phyloP scores from a whole-genome alignment of 2,888 invertebrate species.

The Cheilosia urbana region DNA sequence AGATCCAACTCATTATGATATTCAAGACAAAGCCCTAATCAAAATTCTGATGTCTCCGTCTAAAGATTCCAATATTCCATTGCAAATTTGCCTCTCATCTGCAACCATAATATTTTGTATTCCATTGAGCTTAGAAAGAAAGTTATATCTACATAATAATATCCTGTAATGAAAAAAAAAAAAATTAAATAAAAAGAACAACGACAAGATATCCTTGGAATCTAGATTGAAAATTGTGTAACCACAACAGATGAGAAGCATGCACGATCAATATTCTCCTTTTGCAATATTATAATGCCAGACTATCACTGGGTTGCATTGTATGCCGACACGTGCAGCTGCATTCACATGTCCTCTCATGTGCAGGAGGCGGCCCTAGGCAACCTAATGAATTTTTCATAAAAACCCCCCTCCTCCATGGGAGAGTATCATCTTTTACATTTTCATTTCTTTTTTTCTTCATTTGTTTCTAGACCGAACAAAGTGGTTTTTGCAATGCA shows the following conservation, averaged over 20 bases:
- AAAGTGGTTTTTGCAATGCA: slow-evolving; percentile 62
- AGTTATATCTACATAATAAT: slow-evolving; percentile 56
- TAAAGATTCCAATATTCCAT: slow-evolving; percentile 4
- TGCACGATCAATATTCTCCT: slow-evolving; percentile 68
- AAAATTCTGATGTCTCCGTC: slow-evolving; percentile 14
- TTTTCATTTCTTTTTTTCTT: slow-evolving; percentile 18
- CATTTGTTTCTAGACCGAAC: slow-evolving; percentile 59
- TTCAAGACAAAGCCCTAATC: slow-evolving; percentile 2
- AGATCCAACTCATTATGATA: background rate
- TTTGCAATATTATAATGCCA: slow-evolving; percentile 54
- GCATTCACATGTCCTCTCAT: slow-evolving; percentile 38
- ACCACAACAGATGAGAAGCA: slow-evolving; percentile 66
- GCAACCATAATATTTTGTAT: slow-evolving; percentile 6
- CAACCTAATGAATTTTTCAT: slow-evolving; percentile 76
- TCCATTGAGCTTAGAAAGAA: slow-evolving; percentile 42
- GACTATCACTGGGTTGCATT: slow-evolving; percentile 34
- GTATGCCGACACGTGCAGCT: slow-evolving; percentile 52
- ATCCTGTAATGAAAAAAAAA: slow-evolving; percentile 49
- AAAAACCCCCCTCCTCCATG: slow-evolving; percentile 50
- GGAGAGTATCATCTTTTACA: background rate
- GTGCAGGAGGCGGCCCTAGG: slow-evolving; percentile 62
- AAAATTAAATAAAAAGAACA: slow-evolving; percentile 2
- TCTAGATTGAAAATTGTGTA: slow-evolving; percentile 69
- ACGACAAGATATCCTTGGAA: slow-evolving; percentile 39
- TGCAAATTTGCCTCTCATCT: slow-evolving; percentile 3